phyloP scores from a whole-genome alignment of 2,797 vertebrate genomes.

The Rhinichthys osculus region DNA sequence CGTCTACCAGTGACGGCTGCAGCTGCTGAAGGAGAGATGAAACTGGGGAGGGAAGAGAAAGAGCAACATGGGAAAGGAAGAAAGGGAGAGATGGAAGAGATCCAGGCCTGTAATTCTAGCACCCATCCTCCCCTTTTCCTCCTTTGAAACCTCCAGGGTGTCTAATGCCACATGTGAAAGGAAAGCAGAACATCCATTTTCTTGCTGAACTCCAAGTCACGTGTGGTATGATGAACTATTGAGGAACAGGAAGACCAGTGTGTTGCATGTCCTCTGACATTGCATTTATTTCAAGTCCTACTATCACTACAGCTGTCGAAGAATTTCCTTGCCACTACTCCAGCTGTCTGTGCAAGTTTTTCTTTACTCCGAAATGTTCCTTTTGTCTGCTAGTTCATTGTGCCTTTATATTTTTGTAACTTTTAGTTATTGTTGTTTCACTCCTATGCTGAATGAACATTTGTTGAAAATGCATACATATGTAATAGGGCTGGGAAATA shows the following conservation, averaged over 20 bases:
- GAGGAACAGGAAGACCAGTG: constrained; percentile 38
- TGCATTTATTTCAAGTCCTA: constrained; percentile 28
- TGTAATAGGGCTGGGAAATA: constrained; percentile 22
- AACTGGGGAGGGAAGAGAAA: constrained; percentile 15
- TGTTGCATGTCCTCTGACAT: constrained; percentile 16
- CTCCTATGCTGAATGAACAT: constrained; percentile 38
- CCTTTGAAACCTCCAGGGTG: constrained; percentile 37
- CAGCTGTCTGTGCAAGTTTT: constrained; percentile 6
- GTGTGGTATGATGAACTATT: constrained; percentile 38
- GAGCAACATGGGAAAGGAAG: constrained; percentile 37
- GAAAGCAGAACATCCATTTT: constrained; percentile 28
- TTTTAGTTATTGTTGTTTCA: constrained; percentile 30
- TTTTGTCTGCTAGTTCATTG: constrained; percentile 36
- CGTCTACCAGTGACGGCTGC: constrained; percentile 57
- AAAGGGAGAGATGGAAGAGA: background rate
- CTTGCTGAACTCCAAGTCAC: constrained; percentile 36
- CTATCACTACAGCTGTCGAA: constrained; percentile 48
- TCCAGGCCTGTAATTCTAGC: background rate
- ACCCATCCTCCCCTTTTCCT: constrained; percentile 24
- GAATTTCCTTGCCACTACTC: constrained; percentile 32
- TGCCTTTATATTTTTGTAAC: constrained; percentile 50
- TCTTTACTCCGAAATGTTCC: constrained; percentile 18
- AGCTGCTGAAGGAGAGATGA: constrained; percentile 60
- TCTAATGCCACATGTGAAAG: constrained; percentile 33
- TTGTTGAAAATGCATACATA: constrained; percentile 3